Conservation (phyloP, 2,888 invertebrate species). For the Coleophora deauratella region DNA sequence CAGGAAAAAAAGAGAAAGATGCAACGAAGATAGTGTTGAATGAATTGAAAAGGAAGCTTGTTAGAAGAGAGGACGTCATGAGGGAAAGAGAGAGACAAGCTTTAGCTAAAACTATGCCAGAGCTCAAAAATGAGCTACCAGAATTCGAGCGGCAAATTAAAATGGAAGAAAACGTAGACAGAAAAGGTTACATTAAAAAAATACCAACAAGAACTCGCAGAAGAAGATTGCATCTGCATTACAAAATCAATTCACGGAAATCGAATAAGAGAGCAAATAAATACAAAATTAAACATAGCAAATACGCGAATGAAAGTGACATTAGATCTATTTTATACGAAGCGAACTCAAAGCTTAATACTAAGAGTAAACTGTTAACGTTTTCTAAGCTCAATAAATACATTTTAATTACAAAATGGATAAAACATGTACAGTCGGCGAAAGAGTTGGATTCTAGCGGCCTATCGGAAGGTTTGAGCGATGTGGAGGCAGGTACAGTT, state of each 20-base stretch:
- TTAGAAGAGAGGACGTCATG: conserved; percentile 64
- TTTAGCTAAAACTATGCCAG: conserved; percentile 62
- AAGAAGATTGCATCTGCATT: conserved; percentile 22
- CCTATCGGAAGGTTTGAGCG: conserved; percentile 31
- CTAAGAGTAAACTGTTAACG: conserved; percentile 36
- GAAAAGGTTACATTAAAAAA: conserved; percentile 48
- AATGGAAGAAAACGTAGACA: conserved; percentile 36
- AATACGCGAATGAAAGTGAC: conserved; percentile 33
- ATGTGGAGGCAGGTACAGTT: conserved; percentile 22
- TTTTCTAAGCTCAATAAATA: conserved; percentile 21
- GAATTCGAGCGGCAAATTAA: conserved; percentile 63
- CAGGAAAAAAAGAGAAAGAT: conserved; percentile 54
- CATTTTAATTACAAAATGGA: conserved; percentile 36
- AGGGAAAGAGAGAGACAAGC: conserved; percentile 64
- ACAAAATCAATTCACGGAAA: conserved; percentile 22
- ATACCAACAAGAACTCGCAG: conserved; percentile 22
- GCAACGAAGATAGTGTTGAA: conserved; percentile 49
- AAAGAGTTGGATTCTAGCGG: conserved; percentile 22
- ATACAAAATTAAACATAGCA: conserved; percentile 26
- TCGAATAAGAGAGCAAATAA: conserved; percentile 16
- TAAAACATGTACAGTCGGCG: conserved; percentile 20
- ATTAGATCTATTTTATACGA: conserved; percentile 29
- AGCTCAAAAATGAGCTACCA: conserved; percentile 42
- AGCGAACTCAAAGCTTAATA: conserved; percentile 33
- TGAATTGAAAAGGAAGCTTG: conserved; percentile 57